phyloP scores from a whole-genome alignment of 2,113 vertebrate genomes.

The Halichoeres trimaculatus region DNA sequence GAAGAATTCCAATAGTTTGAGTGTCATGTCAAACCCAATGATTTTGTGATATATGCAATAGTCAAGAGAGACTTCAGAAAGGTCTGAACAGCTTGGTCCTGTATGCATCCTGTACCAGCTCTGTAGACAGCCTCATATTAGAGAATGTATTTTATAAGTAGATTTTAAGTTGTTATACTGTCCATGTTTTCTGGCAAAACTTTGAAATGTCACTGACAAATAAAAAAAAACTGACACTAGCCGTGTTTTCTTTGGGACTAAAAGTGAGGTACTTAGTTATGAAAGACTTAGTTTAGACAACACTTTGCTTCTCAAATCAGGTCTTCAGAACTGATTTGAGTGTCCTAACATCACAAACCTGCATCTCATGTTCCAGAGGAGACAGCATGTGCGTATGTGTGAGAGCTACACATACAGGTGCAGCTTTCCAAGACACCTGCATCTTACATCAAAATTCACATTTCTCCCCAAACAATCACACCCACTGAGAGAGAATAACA shows the following conservation, averaged over 20 bases:
- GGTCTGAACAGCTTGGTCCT: slow-evolving; percentile 19
- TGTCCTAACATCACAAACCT: not conserved
- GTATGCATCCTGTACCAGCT: slow-evolving; percentile 33
- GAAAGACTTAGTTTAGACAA: not conserved
- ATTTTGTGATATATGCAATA: slow-evolving; percentile 50
- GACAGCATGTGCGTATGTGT: not conserved
- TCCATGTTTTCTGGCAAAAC: slow-evolving; percentile 51
- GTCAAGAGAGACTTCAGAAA: slow-evolving; percentile 37
- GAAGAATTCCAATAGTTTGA: slow-evolving; percentile 24
- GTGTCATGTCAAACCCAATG: slow-evolving; percentile 20
- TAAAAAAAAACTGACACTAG: slow-evolving; percentile 57
- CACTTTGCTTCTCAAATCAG: not conserved
- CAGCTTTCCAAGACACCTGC: not conserved
- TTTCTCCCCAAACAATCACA: no score
- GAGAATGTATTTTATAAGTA: slow-evolving; percentile 43
- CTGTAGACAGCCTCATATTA: slow-evolving; percentile 45
- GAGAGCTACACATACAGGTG: no score
- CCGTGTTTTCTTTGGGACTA: slow-evolving; percentile 13
- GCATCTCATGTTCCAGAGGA: no score
- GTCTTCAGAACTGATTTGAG: not conserved
- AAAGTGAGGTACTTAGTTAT: no score
- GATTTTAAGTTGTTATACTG: slow-evolving; percentile 32
- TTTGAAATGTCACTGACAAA: slow-evolving; percentile 60
- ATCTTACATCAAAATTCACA: no score
- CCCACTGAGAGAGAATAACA: no score